phyloP scores from a whole-genome alignment of 1,140 invertebrate species.

The Anoplolepis gracilipes region DNA sequence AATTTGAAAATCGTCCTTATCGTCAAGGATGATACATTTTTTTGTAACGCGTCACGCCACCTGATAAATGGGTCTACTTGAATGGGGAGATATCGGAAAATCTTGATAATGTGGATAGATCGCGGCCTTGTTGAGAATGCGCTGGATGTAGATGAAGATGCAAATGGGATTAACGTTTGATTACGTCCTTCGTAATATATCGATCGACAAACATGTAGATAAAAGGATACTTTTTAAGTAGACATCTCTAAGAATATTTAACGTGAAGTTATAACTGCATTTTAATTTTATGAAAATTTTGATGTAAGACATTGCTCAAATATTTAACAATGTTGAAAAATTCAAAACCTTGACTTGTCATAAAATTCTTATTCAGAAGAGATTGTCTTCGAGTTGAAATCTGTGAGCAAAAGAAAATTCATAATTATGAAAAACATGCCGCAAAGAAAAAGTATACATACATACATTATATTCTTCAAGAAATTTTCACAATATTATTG shows the following conservation, averaged over 20 bases:
- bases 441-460: background rate
- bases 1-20: conserved; percentile 5
- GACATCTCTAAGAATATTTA: background rate
- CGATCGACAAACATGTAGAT: background rate
- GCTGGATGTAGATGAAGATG: background rate
- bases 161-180: background rate
- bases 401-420: background rate
- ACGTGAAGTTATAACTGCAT: background rate
- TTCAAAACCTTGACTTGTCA: background rate
- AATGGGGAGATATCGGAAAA: conserved; percentile 50
- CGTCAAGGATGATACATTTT: conserved; percentile 14
- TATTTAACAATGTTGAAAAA: background rate
- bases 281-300: background rate
- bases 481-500: background rate
- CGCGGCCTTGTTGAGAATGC: conserved; percentile 34
- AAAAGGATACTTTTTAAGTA: background rate
- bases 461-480: background rate
- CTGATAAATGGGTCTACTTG: conserved; percentile 39
- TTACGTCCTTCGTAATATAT: background rate
- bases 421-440: background rate
- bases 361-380: background rate
- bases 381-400: background rate
- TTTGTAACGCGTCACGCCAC: conserved; percentile 21
- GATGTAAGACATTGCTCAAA: no score
- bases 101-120: conserved; percentile 41